Evolutionary conservation across 64 coral and sea anemone species (phyloP).

Genomic region (Dendrophyllia cribrosa): DNA sequence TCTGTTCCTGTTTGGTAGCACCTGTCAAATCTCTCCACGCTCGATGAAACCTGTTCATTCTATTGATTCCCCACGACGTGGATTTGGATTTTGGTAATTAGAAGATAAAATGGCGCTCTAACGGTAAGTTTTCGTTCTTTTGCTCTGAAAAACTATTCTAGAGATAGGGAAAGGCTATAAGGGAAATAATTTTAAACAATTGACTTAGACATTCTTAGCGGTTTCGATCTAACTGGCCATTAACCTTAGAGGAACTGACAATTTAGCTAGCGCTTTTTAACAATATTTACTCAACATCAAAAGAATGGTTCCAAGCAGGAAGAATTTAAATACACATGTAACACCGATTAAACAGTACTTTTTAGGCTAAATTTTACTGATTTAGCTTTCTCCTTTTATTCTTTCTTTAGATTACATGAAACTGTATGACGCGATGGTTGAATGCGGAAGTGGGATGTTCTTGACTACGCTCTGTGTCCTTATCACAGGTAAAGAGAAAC

Average conservation of each 20-base stretch:
- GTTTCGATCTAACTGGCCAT: too few relatives aligned
- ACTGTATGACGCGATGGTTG: not conserved
- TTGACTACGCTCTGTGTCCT: not conserved
- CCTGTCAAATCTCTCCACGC: constrained; percentile 26
- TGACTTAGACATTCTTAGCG: too few relatives aligned
- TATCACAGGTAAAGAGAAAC: constrained; percentile 10
- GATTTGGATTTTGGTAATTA: not conserved
- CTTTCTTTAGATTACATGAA: not conserved
- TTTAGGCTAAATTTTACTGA: not conserved
- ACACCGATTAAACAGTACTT: not conserved
- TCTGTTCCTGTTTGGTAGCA: constrained; percentile 4
- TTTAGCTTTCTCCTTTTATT: not conserved
- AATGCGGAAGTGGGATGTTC: not conserved
- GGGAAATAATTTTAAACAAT: too few relatives aligned
- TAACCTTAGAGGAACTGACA: too few relatives aligned
- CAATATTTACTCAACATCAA: too few relatives aligned
- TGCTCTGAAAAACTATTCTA: not conserved
- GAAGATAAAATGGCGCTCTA: not conserved
- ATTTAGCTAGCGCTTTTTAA: too few relatives aligned
- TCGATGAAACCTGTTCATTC: not conserved
- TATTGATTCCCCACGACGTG: constrained; percentile 3
- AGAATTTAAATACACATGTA: not conserved
- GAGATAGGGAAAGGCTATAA: not conserved
- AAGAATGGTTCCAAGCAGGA: too few relatives aligned
- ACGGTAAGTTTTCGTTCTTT: constrained; percentile 18